Conservation (phyloP, 1,140 invertebrate species). For the Spodoptera frugiperda region DNA sequence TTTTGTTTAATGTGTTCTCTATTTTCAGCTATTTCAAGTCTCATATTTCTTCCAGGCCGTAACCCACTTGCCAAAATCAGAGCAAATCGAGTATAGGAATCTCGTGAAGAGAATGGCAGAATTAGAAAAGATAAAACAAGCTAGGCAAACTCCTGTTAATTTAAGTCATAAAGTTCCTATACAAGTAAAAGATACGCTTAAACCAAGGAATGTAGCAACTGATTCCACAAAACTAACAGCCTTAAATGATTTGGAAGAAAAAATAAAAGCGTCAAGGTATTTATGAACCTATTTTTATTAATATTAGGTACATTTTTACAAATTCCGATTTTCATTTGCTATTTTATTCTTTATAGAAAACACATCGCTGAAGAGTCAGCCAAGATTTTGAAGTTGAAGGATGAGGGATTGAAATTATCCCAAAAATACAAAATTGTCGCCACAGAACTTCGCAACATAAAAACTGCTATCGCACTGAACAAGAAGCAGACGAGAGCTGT, state of each 20-base stretch:
- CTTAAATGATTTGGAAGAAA: slow-evolving; percentile 69
- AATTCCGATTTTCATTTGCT: neutral
- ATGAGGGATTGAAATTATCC: slow-evolving; percentile 73
- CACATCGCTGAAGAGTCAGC: slow-evolving; percentile 81
- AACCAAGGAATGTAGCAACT: slow-evolving; percentile 61
- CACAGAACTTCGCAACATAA: slow-evolving; percentile 76
- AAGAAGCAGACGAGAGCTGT: slow-evolving; percentile 74
- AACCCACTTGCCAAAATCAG: slow-evolving; percentile 81
- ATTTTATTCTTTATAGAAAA: slow-evolving; percentile 68
- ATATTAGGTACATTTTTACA: neutral
- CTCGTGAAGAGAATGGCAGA: slow-evolving; percentile 84
- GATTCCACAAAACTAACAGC: slow-evolving; percentile 52
- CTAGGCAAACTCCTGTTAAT: slow-evolving; percentile 65
- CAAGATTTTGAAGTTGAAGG: slow-evolving; percentile 78
- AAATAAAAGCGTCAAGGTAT: slow-evolving; percentile 79
- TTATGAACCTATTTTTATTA: neutral
- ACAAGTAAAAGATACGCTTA: slow-evolving; percentile 67
- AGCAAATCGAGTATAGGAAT: slow-evolving; percentile 83
- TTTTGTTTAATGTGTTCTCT: neutral
- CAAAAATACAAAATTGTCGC: slow-evolving; percentile 80
- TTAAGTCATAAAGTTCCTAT: slow-evolving; percentile 54
- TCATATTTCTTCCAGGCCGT: slow-evolving; percentile 73
- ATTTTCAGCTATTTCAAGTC: slow-evolving; percentile 21
- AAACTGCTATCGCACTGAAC: slow-evolving; percentile 77
- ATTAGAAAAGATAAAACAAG: slow-evolving; percentile 81